Percentiles rank a stretch among this genome's conserved stretches.
phyloP scores from a whole-genome alignment of 2,113 vertebrate species.

The Siniperca knerii region DNA sequence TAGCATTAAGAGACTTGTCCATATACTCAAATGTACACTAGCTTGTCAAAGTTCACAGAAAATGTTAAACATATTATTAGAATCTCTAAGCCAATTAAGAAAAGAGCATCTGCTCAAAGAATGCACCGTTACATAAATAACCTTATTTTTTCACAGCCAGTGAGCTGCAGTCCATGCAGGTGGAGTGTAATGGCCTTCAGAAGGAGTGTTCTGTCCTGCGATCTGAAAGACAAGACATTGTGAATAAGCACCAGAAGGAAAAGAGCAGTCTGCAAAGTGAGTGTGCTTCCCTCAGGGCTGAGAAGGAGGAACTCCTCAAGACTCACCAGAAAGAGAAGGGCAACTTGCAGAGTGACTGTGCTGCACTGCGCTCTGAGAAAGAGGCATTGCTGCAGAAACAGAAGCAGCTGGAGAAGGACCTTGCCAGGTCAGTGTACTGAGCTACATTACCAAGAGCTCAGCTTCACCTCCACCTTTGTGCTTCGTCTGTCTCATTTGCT shows the following conservation, averaged over 20 bases:
- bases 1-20: not conserved
- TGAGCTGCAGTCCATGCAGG: conserved; percentile 92
- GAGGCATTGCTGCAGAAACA: conserved; percentile 87
- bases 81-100: conserved; percentile 18
- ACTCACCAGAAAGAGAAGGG: conserved; percentile 78
- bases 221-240: conserved; percentile 79
- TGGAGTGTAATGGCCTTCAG: conserved; percentile 84
- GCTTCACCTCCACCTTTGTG: not conserved
- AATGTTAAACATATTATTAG: not conserved
- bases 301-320: conserved; percentile 78
- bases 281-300: conserved; percentile 81
- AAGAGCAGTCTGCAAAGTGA: conserved; percentile 86
- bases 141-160: conserved; percentile 67
- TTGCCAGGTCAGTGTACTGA: conserved; percentile 87
- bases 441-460: conserved; percentile 1
- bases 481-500: conserved; percentile 23
- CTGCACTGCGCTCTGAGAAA: conserved; percentile 88
- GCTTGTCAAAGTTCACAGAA: not conserved
- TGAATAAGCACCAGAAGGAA: conserved; percentile 81
- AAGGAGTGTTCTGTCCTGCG: conserved; percentile 80
- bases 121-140: conserved; percentile 9
- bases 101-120: conserved; percentile 27
- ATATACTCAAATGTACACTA: not conserved
- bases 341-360: conserved; percentile 88
- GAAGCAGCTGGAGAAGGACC: conserved; percentile 91